These are phyloP conservation scores for Typhlichthys eigenmanni DNA, from an alignment of 2,797 vertebrate species.

Conservation along the genomic window DNA sequence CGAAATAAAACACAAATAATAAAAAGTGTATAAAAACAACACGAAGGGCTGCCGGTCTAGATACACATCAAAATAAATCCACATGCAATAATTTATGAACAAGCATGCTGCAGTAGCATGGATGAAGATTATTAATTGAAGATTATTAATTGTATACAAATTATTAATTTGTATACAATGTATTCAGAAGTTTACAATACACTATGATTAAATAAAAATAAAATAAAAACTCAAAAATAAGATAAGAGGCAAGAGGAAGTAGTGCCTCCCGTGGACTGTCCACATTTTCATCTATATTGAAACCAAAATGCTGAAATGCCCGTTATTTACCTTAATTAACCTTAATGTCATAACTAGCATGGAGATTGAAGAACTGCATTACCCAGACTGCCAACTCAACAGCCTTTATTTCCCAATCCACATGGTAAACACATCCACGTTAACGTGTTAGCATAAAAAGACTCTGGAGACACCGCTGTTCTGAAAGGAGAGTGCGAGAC, in stretches of 20 bases:
- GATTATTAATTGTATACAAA: too few relatives aligned
- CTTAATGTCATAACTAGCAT: neutral
- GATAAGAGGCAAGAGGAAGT: conserved; percentile 1
- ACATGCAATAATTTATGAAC: too few relatives aligned
- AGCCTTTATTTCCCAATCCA: conserved; percentile 45
- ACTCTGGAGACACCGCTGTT: conserved; percentile 46
- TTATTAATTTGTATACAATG: too few relatives aligned
- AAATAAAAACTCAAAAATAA: neutral
- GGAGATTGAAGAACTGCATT: conserved; percentile 4
- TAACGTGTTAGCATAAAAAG: conserved; percentile 53
- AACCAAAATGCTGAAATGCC: neutral
- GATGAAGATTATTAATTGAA: too few relatives aligned
- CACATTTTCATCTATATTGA: neutral
- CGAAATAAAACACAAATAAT: too few relatives aligned
- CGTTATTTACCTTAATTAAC: neutral
- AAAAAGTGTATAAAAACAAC: too few relatives aligned
- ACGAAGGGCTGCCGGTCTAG: too few relatives aligned
- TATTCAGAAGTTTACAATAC: too few relatives aligned
- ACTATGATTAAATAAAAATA: neutral
- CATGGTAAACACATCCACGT: conserved; percentile 53
- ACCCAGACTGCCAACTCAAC: conserved; percentile 19
- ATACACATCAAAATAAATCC: too few relatives aligned
- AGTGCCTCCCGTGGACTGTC: conserved; percentile 4
- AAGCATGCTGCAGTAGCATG: too few relatives aligned
- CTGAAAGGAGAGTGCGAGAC: conserved; percentile 39